Evolutionary conservation across 1,140 invertebrate species (phyloP).

Genomic region (Argopecten irradians): DNA sequence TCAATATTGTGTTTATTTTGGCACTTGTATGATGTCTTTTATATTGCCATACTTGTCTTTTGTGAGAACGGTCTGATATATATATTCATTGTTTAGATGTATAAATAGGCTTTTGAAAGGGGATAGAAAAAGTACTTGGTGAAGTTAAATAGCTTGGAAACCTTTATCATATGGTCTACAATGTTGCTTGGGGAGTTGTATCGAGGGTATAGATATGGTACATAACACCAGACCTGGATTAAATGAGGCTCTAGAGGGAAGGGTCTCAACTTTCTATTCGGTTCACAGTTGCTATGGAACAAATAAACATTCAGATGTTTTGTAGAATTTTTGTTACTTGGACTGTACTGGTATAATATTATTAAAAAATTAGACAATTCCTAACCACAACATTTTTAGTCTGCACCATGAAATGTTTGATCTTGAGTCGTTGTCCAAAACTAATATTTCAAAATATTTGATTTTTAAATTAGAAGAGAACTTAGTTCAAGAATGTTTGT

Average conservation of each 20-base stretch:
- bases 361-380: too few relatives aligned
- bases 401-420: too few relatives aligned
- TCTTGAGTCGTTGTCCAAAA: too few relatives aligned
- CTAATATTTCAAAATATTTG: too few relatives aligned
- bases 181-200: not conserved
- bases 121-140: not conserved
- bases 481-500: too few relatives aligned
- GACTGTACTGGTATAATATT: too few relatives aligned
- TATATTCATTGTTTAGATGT: not conserved
- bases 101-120: slow-evolving; percentile 10
- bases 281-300: too few relatives aligned
- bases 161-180: not conserved
- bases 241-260: not conserved
- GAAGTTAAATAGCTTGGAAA: not conserved
- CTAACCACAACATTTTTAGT: too few relatives aligned
- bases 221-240: not conserved
- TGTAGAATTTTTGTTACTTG: too few relatives aligned
- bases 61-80: not conserved
- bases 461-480: too few relatives aligned
- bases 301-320: too few relatives aligned
- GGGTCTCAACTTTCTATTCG: not conserved
- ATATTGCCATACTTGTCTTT: not conserved
- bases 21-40: not conserved
- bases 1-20: not conserved
- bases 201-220: not conserved